A percentile compares a stretch with the other conserved stretches of the same genome.
Conservation (phyloP, 2,888 invertebrate genomes). For the Drosophila falleni region DNA sequence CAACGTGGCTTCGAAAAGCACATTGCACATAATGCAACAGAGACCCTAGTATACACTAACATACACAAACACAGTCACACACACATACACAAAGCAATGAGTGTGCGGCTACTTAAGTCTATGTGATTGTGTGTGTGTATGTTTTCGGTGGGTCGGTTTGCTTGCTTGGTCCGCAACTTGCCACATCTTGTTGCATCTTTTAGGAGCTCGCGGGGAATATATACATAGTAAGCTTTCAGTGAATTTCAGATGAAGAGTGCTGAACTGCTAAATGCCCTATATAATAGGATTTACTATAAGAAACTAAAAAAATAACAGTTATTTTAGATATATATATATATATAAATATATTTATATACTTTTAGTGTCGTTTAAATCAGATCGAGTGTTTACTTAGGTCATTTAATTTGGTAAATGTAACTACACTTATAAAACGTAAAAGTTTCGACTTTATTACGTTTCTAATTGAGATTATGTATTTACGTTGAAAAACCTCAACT, state of each 20-base stretch:
- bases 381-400: too few relatives aligned
- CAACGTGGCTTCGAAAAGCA: slow-evolving; percentile 51
- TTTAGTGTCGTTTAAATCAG: too few relatives aligned
- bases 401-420: too few relatives aligned
- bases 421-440: too few relatives aligned
- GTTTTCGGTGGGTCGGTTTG: slow-evolving; percentile 52
- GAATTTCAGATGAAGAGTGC: background rate
- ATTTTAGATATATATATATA: too few relatives aligned
- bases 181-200: slow-evolving; percentile 81
- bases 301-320: too few relatives aligned
- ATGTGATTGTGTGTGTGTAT: slow-evolving; percentile 22
- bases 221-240: slow-evolving; percentile 32
- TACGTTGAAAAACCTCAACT: too few relatives aligned
- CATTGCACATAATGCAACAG: slow-evolving; percentile 52
- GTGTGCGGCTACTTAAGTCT: slow-evolving; percentile 75
- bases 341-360: too few relatives aligned
- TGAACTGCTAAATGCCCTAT: background rate
- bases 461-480: too few relatives aligned
- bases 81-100: slow-evolving; percentile 30
- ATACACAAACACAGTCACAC: slow-evolving; percentile 24
- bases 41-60: slow-evolving; percentile 10
- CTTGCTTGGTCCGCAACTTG: slow-evolving; percentile 60
- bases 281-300: background rate
- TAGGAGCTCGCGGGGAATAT: slow-evolving; percentile 63
- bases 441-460: too few relatives aligned